Evolutionary conservation across 2,797 vertebrate genomes (phyloP).

Genomic region (Hyperoplus lanceolatus): DNA sequence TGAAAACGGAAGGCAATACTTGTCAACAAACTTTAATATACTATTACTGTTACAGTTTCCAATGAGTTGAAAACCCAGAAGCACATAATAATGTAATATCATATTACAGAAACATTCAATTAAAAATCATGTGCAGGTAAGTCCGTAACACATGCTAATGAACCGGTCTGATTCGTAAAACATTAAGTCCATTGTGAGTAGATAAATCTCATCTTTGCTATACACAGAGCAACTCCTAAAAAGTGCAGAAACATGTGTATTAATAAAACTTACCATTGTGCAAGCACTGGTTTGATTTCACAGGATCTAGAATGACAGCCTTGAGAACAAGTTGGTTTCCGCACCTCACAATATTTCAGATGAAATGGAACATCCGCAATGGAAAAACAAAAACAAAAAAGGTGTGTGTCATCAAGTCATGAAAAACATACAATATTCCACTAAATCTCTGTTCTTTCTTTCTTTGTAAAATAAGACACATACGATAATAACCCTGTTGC

Average conservation of each 20-base stretch:
- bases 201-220: background rate
- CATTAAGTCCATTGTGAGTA: background rate
- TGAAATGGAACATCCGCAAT: too few species aligned
- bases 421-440: background rate
- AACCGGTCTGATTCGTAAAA: background rate
- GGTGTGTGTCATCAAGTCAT: background rate
- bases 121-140: background rate
- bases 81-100: slow-evolving; percentile 5
- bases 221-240: background rate
- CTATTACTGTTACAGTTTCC: background rate
- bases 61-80: slow-evolving; percentile 3
- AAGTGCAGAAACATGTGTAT: background rate
- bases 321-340: slow-evolving; percentile 10
- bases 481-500: background rate
- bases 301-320: slow-evolving; percentile 7
- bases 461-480: background rate
- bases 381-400: background rate
- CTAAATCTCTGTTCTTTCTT: background rate
- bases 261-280: slow-evolving; percentile 74
- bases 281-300: slow-evolving; percentile 21
- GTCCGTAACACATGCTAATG: background rate
- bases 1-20: background rate
- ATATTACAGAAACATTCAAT: background rate
- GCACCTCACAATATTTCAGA: background rate
- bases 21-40: slow-evolving; percentile 34